These are phyloP conservation scores for Trachurus trachurus DNA, from an alignment of 2,797 vertebrate genomes.

Conservation along the genomic window DNA sequence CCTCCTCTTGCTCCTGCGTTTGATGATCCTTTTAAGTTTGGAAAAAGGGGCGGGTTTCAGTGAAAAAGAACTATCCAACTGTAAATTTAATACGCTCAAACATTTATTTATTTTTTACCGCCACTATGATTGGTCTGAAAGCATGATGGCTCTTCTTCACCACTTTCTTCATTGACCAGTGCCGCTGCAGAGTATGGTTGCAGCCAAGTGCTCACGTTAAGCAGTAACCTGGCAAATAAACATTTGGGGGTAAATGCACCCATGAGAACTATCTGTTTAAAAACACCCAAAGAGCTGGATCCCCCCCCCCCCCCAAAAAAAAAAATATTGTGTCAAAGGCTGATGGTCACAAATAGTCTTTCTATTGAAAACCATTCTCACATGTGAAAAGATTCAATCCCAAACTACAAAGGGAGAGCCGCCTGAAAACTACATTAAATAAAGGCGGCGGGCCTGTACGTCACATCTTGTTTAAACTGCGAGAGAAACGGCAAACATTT, in stretches of 20 bases:
- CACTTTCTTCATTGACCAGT: constrained; percentile 53
- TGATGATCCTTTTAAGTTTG: constrained; percentile 75
- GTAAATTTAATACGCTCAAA: constrained; percentile 73
- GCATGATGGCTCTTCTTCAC: constrained; percentile 85
- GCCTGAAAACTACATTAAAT: constrained; percentile 38
- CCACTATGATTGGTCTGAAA: constrained; percentile 81
- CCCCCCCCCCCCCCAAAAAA: no score
- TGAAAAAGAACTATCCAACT: constrained; percentile 72
- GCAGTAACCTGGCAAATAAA: constrained; percentile 62
- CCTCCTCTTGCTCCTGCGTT: constrained; percentile 71
- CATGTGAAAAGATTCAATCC: constrained; percentile 44
- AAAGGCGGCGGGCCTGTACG: constrained; percentile 25
- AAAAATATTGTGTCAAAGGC: constrained; percentile 34
- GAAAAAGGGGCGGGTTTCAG: constrained; percentile 28
- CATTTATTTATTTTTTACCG: constrained; percentile 67
- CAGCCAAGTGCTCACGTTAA: constrained; percentile 54
- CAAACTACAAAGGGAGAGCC: constrained; percentile 18
- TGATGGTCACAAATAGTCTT: constrained; percentile 30
- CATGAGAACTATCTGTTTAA: constrained; percentile 34
- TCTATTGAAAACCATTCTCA: constrained; percentile 35
- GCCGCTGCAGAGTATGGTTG: constrained; percentile 57
- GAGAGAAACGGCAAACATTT: constrained; percentile 22
- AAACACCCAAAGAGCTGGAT: background rate
- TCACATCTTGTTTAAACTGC: constrained; percentile 20
- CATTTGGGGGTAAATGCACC: constrained; percentile 53